Evolutionary conservation across 2,888 invertebrate genomes (phyloP).

Genomic region (Desoria tigrina): DNA sequence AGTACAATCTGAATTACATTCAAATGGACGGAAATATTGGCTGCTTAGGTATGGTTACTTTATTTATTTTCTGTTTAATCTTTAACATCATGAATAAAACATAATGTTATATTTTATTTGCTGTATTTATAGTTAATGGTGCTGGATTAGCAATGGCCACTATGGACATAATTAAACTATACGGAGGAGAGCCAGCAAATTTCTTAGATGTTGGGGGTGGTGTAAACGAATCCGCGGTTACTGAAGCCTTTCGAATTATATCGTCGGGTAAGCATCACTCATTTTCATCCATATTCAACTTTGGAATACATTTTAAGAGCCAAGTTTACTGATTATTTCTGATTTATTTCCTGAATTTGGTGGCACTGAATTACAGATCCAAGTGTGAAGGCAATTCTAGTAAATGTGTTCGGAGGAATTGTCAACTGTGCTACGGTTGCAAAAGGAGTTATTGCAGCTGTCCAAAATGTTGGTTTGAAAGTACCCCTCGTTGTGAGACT

Average conservation of each 20-base stretch:
- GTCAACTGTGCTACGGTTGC: conserved; percentile 98
- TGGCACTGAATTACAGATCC: conserved; percentile 66
- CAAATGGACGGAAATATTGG: conserved; percentile 98
- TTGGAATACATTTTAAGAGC: not conserved
- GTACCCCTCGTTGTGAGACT: conserved; percentile 90
- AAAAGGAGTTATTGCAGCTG: conserved; percentile 88
- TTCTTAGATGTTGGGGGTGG: conserved; percentile 97
- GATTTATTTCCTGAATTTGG: no score
- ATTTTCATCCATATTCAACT: not conserved
- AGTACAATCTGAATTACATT: conserved; percentile 91
- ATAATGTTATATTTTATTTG: not conserved
- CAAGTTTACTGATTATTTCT: not conserved
- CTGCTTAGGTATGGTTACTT: conserved; percentile 64
- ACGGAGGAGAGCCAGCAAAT: conserved; percentile 96
- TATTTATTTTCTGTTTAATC: not conserved
- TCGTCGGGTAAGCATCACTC: conserved; percentile 64
- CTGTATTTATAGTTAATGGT: conserved; percentile 77
- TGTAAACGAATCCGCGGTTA: conserved; percentile 91
- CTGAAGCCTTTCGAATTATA: conserved; percentile 86
- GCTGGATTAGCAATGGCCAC: conserved; percentile 99
- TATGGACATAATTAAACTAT: conserved; percentile 94
- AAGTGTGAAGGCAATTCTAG: conserved; percentile 89
- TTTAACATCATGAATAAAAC: not conserved
- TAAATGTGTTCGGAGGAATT: conserved; percentile 99
- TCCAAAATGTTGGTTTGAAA: conserved; percentile 73